Evolutionary conservation across 2,888 invertebrate species (phyloP).

Genomic region (Ypsolopha sequella): DNA sequence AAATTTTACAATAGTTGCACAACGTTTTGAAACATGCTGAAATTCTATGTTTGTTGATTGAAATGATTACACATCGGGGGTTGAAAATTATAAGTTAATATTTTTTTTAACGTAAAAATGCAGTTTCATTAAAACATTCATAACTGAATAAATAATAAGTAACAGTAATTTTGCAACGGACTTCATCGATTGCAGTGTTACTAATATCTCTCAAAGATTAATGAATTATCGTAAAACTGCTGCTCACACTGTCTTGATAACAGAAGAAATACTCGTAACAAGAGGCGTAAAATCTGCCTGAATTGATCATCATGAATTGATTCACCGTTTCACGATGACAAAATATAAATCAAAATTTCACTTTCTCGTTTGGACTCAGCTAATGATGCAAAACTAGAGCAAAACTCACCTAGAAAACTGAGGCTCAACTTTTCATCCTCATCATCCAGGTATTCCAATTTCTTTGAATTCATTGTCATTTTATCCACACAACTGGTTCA

Average conservation of each 20-base stretch:
- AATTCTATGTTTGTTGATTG: too few relatives aligned
- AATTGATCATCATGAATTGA: background rate
- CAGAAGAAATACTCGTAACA: slow-evolving; percentile 7
- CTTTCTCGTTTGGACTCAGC: background rate
- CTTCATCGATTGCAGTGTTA: slow-evolving; percentile 4
- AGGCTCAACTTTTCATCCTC: slow-evolving; percentile 59
- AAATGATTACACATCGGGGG: too few relatives aligned
- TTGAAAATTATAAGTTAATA: too few relatives aligned
- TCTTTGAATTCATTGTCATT: slow-evolving; percentile 57
- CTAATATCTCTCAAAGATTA: slow-evolving; percentile 11
- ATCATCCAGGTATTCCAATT: slow-evolving; percentile 60
- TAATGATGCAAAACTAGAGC: background rate
- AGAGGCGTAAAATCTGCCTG: slow-evolving; percentile 8
- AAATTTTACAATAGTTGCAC: too few relatives aligned
- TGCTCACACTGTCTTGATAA: slow-evolving; percentile 12
- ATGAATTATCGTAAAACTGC: slow-evolving; percentile 8
- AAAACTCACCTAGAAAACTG: slow-evolving; percentile 61
- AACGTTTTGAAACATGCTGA: too few relatives aligned
- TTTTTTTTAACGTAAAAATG: too few relatives aligned
- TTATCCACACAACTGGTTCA: slow-evolving; percentile 9
- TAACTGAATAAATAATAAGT: too few relatives aligned
- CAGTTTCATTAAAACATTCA: too few relatives aligned
- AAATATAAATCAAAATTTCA: background rate
- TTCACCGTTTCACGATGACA: background rate
- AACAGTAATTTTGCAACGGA: too few relatives aligned